Evolutionary conservation across 2,113 vertebrate species (phyloP), one percentile per base, ranked within the genome.

Genomic region (Tachuris rubrigastra): DNA sequence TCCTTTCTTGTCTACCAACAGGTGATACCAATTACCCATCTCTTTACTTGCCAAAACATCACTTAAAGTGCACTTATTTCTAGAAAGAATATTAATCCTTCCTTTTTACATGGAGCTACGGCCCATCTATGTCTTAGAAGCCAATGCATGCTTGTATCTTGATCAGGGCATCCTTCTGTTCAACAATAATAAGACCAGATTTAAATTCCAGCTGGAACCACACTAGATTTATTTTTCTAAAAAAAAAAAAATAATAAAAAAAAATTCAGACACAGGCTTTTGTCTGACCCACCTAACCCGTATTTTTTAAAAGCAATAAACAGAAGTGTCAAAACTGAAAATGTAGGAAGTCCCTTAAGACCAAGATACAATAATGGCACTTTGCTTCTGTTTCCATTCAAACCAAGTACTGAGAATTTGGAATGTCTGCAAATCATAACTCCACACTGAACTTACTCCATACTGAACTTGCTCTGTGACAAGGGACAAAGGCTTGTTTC

Each of bases 41-140:
- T 89, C 72, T 95, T 73, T 42, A 93, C 69, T 95, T 86, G 90
- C 42, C 68, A 96, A 93, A 50, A 89, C 44, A 83, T 85, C 78
- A 81, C 44, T 91, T 58, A 65, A 78, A 66, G 24, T 1, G 2
- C n/a, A 30, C 21, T 74, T 84, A 69, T 23, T 93, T 95, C 65
- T 41, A 89, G 39, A 68, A 90, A 90, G n/a, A 23, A 28, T 41
- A 67, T 55, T 56, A 86, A 37, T 83, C 37, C 28, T 88, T 79
- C 24, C 39, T 73, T 83, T 89, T 69, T 47, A 65, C 52, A 47
- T 2, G 24, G 37, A 94, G n/a, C 42, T 87, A 65, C 1, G 30
- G 63, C 77, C 21, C 65, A 65, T 17, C 58, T 75, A 76, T 42
- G 42, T 25, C 80, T 73, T 49, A 90, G 50, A 66, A 49, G 69